Percentiles rank a stretch among this genome's conserved stretches.
phyloP scores from a whole-genome alignment of 2,888 invertebrate species.

The Pseudococcus jackbeardsleyi region DNA sequence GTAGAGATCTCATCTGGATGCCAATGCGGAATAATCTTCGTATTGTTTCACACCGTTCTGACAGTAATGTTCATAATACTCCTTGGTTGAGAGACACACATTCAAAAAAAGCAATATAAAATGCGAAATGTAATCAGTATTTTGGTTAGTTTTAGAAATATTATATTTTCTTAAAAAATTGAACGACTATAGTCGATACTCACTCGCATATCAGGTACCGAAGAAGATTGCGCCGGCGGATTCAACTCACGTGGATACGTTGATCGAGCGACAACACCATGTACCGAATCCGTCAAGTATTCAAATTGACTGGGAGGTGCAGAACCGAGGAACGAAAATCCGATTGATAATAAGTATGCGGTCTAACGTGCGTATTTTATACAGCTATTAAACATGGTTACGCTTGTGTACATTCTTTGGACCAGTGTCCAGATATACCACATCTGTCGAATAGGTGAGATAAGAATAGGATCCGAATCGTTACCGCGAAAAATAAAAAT shows the following conservation, averaged over 20 bases:
- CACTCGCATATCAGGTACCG: slow-evolving; percentile 58
- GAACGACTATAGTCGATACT: too few relatives aligned
- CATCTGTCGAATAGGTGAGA: slow-evolving; percentile 73
- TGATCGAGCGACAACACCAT: slow-evolving; percentile 46
- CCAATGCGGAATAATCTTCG: slow-evolving; percentile 26
- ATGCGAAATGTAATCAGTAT: too few relatives aligned
- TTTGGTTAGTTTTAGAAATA: too few relatives aligned
- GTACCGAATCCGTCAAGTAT: slow-evolving; percentile 33
- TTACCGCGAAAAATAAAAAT: not conserved
- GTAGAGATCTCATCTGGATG: slow-evolving; percentile 55
- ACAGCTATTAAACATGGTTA: slow-evolving; percentile 59
- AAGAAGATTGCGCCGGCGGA: slow-evolving; percentile 81
- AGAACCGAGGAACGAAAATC: not conserved
- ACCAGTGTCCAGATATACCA: slow-evolving; percentile 96
- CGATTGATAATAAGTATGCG: slow-evolving; percentile 47
- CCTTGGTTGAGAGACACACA: not conserved
- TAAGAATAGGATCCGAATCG: slow-evolving; percentile 59
- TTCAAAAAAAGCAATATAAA: not conserved
- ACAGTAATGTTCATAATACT: slow-evolving; percentile 59
- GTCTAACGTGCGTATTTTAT: not conserved
- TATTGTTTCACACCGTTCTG: slow-evolving; percentile 43
- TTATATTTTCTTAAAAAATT: too few relatives aligned
- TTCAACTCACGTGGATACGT: slow-evolving; percentile 70
- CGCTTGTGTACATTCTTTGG: slow-evolving; percentile 86
- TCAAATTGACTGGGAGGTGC: slow-evolving; percentile 20